Evolutionary conservation across 2,797 vertebrate genomes (phyloP).

Genomic region (Silurus lanzhouensis): DNA sequence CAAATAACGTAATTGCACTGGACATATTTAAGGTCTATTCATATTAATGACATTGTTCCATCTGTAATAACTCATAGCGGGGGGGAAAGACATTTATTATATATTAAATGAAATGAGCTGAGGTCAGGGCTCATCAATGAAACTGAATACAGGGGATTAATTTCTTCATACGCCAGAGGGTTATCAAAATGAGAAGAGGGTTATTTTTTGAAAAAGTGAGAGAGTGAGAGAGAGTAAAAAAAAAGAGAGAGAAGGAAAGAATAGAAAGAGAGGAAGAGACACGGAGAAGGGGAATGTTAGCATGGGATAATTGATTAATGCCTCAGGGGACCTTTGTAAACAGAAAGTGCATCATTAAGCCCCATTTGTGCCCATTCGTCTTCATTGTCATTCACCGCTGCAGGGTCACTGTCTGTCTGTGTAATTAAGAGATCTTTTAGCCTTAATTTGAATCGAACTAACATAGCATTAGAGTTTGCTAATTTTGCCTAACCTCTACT

Average conservation of each 20-base stretch:
- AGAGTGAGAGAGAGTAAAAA: conserved; percentile 12
- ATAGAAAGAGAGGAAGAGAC: neutral
- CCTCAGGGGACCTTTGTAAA: conserved; percentile 41
- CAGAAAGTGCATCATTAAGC: conserved; percentile 53
- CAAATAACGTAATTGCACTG: conserved; percentile 40
- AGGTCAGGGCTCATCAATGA: neutral
- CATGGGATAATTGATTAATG: conserved; percentile 45
- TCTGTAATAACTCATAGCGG: conserved; percentile 20
- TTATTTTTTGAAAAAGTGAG: conserved; percentile 12
- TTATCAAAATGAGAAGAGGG: conserved; percentile 10
- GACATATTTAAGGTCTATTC: conserved; percentile 22
- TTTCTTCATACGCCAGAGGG: conserved; percentile 26
- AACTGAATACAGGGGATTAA: conserved; percentile 28
- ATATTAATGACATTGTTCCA: conserved; percentile 29
- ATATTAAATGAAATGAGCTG: conserved; percentile 34
- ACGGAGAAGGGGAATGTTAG: conserved; percentile 27
- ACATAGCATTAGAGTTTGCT: conserved; percentile 30
- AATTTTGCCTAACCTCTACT: conserved; percentile 15
- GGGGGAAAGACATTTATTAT: conserved; percentile 5
- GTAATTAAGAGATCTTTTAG: conserved; percentile 50
- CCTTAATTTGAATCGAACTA: conserved; percentile 41
- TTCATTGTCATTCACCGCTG: conserved; percentile 41
- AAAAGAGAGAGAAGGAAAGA: conserved; percentile 37
- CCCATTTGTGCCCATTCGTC: conserved; percentile 39
- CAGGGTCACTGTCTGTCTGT: conserved; percentile 26